Evolutionary conservation across 2,797 vertebrate species (phyloP).

Genomic region (Numenius phaeopus): DNA sequence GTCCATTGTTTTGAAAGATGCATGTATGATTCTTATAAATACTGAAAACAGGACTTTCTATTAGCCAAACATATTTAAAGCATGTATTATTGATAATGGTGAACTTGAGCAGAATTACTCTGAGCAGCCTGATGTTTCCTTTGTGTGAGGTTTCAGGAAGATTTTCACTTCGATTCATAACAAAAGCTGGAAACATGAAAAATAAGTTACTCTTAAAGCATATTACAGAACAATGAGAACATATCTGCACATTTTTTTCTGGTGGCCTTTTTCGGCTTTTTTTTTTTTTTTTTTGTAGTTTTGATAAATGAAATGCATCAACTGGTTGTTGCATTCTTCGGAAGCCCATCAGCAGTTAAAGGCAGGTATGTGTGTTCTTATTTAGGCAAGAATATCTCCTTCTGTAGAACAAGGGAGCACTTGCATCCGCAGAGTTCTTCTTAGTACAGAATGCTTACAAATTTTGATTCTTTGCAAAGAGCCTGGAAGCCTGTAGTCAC

Average conservation of each 20-base stretch:
- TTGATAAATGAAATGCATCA: neutral
- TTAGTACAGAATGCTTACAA: neutral
- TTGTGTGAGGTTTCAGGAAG: neutral
- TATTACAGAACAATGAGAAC: neutral
- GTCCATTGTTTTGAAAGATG: neutral
- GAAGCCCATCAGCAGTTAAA: neutral
- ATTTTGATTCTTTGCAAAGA: neutral
- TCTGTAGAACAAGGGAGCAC: neutral
- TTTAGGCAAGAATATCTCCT: neutral
- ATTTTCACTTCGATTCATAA: neutral
- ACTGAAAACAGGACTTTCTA: neutral
- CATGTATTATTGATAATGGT: neutral
- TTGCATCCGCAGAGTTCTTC: neutral
- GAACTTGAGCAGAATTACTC: neutral
- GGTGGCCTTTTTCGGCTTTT: accelerated
- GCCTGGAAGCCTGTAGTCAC: neutral
- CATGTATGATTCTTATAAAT: neutral
- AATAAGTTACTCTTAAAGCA: neutral
- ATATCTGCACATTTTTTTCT: neutral
- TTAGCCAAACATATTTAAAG: neutral
- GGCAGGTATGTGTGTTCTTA: neutral
- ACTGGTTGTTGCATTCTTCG: neutral
- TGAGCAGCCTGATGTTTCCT: neutral
- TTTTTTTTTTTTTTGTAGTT: neutral
- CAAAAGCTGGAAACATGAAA: neutral